These are phyloP conservation scores for Campopleginae sp. DNA, from an alignment of 2,888 invertebrate genomes.

Conservation along the genomic window DNA sequence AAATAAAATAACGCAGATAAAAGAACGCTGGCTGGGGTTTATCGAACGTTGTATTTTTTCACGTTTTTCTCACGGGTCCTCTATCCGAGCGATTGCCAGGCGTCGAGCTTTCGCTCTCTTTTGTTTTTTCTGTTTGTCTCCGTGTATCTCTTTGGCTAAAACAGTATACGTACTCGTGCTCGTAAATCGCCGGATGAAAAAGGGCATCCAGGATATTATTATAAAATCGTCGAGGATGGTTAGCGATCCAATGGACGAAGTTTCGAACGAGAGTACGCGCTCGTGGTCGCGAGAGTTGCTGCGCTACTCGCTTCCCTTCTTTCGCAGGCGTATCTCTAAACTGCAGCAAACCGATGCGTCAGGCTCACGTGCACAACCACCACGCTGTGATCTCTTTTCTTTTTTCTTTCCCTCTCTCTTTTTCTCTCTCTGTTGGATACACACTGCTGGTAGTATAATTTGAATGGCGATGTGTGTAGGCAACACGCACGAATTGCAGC, in stretches of 20 bases:
- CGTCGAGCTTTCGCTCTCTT: slow-evolving; percentile 22
- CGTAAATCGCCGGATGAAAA: slow-evolving; percentile 75
- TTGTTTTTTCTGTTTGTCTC: slow-evolving; percentile 22
- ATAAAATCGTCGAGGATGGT: slow-evolving; percentile 70
- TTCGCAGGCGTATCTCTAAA: slow-evolving; percentile 67
- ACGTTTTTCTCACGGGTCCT: slow-evolving; percentile 32
- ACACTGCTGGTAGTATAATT: slow-evolving; percentile 29
- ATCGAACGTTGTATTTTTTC: slow-evolving; percentile 72
- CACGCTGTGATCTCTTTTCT: slow-evolving; percentile 47
- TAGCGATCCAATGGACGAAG: slow-evolving; percentile 37
- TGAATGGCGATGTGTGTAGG: slow-evolving; percentile 20
- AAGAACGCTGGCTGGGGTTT: slow-evolving; percentile 73
- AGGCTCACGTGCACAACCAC: slow-evolving; percentile 58
- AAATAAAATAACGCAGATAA: slow-evolving; percentile 76
- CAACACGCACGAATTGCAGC: slow-evolving; percentile 31
- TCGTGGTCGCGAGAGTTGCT: slow-evolving; percentile 25
- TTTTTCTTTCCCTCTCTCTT: slow-evolving; percentile 19
- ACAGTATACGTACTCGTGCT: slow-evolving; percentile 33
- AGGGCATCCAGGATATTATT: slow-evolving; percentile 73
- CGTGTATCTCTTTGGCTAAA: background rate
- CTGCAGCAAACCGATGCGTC: slow-evolving; percentile 69
- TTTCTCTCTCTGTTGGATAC: slow-evolving; percentile 41
- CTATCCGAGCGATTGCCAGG: slow-evolving; percentile 6
- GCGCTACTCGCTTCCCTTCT: slow-evolving; percentile 16
- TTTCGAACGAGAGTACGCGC: slow-evolving; percentile 19